phyloP scores from a whole-genome alignment of 2,113 vertebrate genomes.

The Amia ocellicauda region DNA sequence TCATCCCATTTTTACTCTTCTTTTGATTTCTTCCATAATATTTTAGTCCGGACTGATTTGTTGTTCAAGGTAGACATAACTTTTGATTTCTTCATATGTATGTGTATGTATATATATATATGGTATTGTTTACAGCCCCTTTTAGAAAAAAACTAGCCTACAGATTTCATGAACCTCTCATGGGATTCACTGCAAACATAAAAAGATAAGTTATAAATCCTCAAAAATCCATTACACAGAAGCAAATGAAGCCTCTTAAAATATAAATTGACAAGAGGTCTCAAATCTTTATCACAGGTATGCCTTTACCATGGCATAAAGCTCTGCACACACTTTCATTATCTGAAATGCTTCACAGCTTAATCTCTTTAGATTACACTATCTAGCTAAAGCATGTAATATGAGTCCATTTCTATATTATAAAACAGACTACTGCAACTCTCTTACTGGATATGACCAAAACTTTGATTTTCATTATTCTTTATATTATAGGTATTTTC shows the following conservation, averaged over 20 bases:
- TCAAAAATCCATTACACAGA: not conserved
- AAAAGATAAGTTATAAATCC: not conserved
- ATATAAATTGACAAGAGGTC: not conserved
- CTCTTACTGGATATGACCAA: not conserved
- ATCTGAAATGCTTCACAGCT: not conserved
- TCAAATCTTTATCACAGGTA: not conserved
- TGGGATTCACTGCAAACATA: not conserved
- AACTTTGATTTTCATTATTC: constrained; percentile 1
- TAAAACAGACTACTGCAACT: no score
- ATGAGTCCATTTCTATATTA: not conserved
- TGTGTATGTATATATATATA: no score
- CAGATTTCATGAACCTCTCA: no score
- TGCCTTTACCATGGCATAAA: not conserved
- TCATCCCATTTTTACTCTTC: no score
- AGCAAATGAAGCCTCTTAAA: not conserved
- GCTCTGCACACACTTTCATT: not conserved
- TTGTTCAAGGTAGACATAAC: no score
- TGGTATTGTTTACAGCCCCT: no score
- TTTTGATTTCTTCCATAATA: no score
- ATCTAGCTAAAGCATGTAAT: not conserved
- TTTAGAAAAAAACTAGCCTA: no score
- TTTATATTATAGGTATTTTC: not conserved
- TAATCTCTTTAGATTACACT: constrained; percentile 5
- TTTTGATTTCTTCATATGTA: no score
- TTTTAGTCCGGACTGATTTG: no score